phyloP scores from a whole-genome alignment of 2,888 invertebrate species.

The Seladonia tumulorum region DNA sequence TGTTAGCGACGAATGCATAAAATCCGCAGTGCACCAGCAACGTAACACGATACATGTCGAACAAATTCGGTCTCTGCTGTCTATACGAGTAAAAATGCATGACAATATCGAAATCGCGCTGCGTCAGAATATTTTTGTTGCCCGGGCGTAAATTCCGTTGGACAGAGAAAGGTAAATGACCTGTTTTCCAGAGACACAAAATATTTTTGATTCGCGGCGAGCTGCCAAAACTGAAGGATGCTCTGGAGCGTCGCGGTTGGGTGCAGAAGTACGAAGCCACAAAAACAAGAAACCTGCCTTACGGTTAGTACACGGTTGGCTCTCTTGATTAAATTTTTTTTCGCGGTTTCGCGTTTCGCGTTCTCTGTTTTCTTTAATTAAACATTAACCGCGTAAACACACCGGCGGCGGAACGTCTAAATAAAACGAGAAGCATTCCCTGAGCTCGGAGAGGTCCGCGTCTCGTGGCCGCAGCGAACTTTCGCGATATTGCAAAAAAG shows the following conservation, averaged over 20 bases:
- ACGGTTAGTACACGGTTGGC: slow-evolving; percentile 69
- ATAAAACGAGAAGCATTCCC: background rate
- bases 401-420: background rate
- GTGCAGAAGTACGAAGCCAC: slow-evolving; percentile 80
- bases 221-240: slow-evolving; percentile 78
- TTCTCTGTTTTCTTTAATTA: slow-evolving; percentile 24
- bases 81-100: background rate
- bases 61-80: background rate
- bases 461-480: background rate
- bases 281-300: slow-evolving; percentile 79
- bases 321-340: slow-evolving; percentile 37
- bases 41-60: background rate
- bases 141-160: background rate
- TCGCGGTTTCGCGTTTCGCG: background rate
- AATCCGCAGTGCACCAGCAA: background rate
- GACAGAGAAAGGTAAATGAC: background rate
- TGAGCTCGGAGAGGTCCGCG: too few species aligned
- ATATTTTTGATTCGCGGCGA: slow-evolving; percentile 80
- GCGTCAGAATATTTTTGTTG: background rate
- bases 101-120: background rate
- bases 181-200: slow-evolving; percentile 74
- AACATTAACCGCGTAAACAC: slow-evolving; percentile 15
- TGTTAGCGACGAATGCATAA: too few species aligned
- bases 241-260: slow-evolving; percentile 79
- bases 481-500: slow-evolving; percentile 10